These are phyloP conservation scores for Alviniconcha marisindica DNA, from an alignment of 1,140 invertebrate species.

Conservation along the genomic window DNA sequence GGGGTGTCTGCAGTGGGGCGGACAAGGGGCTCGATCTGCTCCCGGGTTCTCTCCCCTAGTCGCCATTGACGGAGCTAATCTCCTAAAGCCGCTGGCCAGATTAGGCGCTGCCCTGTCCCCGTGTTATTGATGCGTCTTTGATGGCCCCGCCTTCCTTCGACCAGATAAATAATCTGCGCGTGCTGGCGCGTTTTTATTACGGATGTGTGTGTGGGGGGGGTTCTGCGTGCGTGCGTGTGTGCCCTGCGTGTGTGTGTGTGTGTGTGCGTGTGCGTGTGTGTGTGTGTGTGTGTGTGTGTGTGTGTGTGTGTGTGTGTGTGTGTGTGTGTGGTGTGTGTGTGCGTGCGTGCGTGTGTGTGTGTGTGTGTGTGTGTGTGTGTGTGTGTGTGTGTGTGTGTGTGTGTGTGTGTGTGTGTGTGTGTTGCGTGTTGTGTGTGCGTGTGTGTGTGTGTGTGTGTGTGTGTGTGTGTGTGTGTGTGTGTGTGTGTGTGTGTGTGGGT, in stretches of 20 bases:
- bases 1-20: too few relatives aligned
- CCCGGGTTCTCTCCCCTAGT: neutral
- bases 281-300: slow-evolving; percentile 16
- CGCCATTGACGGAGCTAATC: slow-evolving; percentile 20
- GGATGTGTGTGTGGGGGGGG: too few relatives aligned
- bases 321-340: neutral
- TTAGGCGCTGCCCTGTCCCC: slow-evolving; percentile 2
- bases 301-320: neutral
- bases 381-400: neutral
- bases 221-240: neutral
- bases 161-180: slow-evolving; percentile 12
- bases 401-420: neutral
- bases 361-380: slow-evolving; percentile 8
- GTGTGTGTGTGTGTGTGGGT: too few relatives aligned
- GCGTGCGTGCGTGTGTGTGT: too few relatives aligned
- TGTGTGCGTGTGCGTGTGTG: neutral
- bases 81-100: neutral
- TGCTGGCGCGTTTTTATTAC: slow-evolving; percentile 10
- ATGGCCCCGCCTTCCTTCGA: neutral
- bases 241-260: slow-evolving; percentile 27
- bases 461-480: too few relatives aligned
- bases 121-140: slow-evolving; percentile 21
- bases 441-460: too few relatives aligned
- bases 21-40: too few relatives aligned
- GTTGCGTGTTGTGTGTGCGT: too few relatives aligned